phyloP scores from a whole-genome alignment of 2,797 vertebrate species.

The Spheniscus humboldti region DNA sequence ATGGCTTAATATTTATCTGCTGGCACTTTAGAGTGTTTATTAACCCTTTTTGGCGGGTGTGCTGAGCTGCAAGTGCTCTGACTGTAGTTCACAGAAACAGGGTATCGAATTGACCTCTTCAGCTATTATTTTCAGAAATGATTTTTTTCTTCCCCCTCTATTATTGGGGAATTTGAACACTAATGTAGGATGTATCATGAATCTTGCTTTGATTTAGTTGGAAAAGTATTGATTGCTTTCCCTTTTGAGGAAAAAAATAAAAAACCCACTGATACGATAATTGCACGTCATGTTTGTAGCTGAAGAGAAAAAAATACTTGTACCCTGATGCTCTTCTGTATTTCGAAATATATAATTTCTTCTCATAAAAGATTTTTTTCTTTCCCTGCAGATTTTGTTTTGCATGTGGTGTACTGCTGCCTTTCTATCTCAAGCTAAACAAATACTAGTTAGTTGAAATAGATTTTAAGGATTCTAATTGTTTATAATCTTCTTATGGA shows the following conservation, averaged over 20 bases:
- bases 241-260: not conserved
- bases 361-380: not conserved
- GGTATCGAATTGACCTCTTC: not conserved
- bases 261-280: not conserved
- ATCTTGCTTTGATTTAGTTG: not conserved
- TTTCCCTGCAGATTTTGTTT: not conserved
- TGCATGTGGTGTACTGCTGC: not conserved
- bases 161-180: not conserved
- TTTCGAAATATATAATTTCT: not conserved
- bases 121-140: not conserved
- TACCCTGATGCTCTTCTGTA: not conserved
- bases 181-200: not conserved
- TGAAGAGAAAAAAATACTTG: not conserved
- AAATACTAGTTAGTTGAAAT: not conserved
- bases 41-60: not conserved
- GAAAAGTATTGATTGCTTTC: not conserved
- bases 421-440: not conserved
- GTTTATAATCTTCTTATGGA: not conserved
- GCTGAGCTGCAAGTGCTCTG: not conserved
- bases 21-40: not conserved
- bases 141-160: fast-evolving
- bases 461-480: not conserved
- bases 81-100: not conserved
- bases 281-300: not conserved
- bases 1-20: not conserved